A percentile compares a stretch with the other conserved stretches of the same genome.
Conservation (phyloP, 2,113 vertebrate species). For the Furnarius figulus region DNA sequence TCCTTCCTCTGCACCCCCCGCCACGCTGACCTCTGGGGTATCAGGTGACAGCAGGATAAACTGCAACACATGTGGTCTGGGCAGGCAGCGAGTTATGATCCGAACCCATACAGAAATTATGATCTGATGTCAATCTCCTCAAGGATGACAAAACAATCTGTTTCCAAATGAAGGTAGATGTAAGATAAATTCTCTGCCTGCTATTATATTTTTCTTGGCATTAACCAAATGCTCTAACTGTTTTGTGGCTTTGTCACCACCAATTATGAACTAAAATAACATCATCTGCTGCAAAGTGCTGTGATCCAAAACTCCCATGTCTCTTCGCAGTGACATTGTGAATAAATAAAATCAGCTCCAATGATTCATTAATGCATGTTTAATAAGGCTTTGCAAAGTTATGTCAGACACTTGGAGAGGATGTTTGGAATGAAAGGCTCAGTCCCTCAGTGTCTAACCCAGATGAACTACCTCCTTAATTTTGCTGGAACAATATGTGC, state of each 20-base stretch:
- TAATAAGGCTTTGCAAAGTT: neutral
- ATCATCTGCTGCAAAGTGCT: neutral
- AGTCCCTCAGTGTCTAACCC: neutral
- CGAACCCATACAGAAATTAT: neutral
- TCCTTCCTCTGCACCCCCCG: neutral
- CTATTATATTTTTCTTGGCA: constrained; percentile 42
- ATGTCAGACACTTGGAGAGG: neutral
- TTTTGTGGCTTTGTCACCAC: constrained; percentile 43
- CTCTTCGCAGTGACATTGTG: neutral
- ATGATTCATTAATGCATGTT: constrained; percentile 21
- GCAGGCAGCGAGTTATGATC: neutral
- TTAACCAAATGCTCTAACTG: neutral
- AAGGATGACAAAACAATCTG: constrained; percentile 2
- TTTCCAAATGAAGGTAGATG: constrained; percentile 18
- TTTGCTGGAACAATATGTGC: neutral
- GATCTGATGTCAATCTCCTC: neutral
- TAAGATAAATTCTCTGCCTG: constrained; percentile 8
- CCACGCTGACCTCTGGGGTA: neutral
- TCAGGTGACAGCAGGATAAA: constrained; percentile 52
- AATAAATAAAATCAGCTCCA: constrained; percentile 37
- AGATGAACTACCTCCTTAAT: neutral
- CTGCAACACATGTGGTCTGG: constrained; percentile 53
- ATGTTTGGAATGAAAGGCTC: neutral
- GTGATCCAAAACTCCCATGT: neutral
- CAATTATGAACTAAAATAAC: constrained; percentile 45